Conservation (phyloP, 2,113 vertebrate species). For the Oncorhynchus mykiss region DNA sequence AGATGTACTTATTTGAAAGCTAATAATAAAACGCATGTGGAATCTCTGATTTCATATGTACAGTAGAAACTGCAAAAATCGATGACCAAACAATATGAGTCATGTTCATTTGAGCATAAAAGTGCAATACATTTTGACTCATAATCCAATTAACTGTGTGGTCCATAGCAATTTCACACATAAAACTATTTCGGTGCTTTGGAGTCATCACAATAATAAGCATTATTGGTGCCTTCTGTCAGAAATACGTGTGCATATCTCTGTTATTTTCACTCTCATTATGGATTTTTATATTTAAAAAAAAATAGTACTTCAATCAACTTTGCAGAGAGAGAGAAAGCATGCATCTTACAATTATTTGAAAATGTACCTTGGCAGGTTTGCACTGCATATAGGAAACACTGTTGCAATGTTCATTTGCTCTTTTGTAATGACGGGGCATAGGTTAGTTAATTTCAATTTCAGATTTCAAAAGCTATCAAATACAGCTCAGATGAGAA, state of each 20-base stretch:
- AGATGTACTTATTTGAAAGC: no score
- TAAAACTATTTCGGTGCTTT: not conserved
- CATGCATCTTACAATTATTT: constrained; percentile 76
- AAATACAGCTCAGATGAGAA: constrained; percentile 99
- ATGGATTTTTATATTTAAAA: constrained; percentile 75
- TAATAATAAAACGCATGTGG: no score
- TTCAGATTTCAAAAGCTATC: constrained; percentile 99
- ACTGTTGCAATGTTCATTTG: constrained; percentile 95
- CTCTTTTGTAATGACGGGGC: constrained; percentile 97
- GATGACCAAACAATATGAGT: not conserved
- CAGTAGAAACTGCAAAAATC: not conserved
- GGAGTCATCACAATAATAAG: constrained; percentile 12
- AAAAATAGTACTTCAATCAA: constrained; percentile 37
- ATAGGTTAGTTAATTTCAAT: constrained; percentile 99
- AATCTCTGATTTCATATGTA: no score
- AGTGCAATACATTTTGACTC: no score
- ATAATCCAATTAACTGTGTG: constrained; percentile 49
- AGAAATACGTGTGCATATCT: constrained; percentile 71
- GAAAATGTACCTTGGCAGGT: constrained; percentile 89
- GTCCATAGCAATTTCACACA: constrained; percentile 81
- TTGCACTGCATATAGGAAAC: constrained; percentile 83
- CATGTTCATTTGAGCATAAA: not conserved
- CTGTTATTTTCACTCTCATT: constrained; percentile 48
- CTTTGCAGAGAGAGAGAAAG: not conserved
- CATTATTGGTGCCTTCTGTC: not conserved